Evolutionary conservation across 1,140 invertebrate genomes (phyloP).

Genomic region (Microvelia longipes): DNA sequence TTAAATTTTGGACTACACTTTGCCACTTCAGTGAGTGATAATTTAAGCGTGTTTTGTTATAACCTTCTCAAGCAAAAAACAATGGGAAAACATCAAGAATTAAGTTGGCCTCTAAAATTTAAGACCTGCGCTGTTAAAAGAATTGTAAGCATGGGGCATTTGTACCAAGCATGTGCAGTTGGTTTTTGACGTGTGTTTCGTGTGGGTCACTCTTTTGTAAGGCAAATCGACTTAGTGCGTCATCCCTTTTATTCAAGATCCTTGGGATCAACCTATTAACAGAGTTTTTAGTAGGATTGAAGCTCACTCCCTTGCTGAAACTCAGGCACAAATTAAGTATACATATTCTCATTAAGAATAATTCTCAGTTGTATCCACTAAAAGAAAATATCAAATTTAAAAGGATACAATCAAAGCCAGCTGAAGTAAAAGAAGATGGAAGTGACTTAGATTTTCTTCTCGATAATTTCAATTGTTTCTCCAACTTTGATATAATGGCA

Average conservation of each 20-base stretch:
- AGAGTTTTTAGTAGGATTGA: background rate
- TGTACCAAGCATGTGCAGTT: too few species aligned
- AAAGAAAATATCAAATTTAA: conserved; percentile 14
- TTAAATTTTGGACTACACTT: too few species aligned
- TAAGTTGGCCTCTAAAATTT: too few species aligned
- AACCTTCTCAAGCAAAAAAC: too few species aligned
- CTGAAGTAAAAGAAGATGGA: conserved; percentile 58
- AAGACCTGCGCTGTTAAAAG: too few species aligned
- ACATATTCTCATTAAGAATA: background rate
- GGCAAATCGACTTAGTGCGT: background rate
- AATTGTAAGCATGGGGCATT: too few species aligned
- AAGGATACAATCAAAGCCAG: conserved; percentile 81
- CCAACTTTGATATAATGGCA: conserved; percentile 56
- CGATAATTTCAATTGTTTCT: conserved; percentile 70
- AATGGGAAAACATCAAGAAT: too few species aligned
- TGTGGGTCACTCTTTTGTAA: background rate
- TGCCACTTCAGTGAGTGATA: too few species aligned
- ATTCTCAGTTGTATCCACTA: background rate
- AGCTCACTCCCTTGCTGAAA: background rate
- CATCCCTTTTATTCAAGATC: background rate
- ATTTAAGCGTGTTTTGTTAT: too few species aligned
- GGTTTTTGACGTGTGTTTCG: too few species aligned
- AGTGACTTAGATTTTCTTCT: conserved; percentile 56
- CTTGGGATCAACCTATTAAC: background rate
- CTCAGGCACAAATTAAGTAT: background rate